Evolutionary conservation across 2,888 invertebrate genomes (phyloP).

Genomic region (Ophion slaviceki): DNA sequence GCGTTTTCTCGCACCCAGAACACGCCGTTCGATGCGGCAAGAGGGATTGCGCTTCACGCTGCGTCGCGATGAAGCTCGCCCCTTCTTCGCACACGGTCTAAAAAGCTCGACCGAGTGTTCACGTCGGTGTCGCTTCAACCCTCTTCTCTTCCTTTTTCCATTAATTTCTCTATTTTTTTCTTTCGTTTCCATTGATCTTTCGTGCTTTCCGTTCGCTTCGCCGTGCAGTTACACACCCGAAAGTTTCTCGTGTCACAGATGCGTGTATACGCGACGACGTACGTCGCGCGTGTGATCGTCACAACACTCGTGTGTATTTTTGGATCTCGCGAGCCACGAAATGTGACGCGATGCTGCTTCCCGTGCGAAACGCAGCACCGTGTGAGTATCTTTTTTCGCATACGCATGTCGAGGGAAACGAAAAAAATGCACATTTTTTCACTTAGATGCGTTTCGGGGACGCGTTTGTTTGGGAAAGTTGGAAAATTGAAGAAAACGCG

Average conservation of each 20-base stretch:
- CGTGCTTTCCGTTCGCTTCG: conserved; percentile 14
- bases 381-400: conserved; percentile 46
- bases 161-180: conserved; percentile 11
- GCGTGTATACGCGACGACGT: conserved; percentile 54
- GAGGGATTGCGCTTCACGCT: conserved; percentile 63
- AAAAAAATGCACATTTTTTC: background rate
- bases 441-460: background rate
- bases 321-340: conserved; percentile 40
- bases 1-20: conserved; percentile 52
- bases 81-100: conserved; percentile 45
- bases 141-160: conserved; percentile 10
- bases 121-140: conserved; percentile 6
- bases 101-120: conserved; percentile 56
- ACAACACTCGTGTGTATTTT: conserved; percentile 46
- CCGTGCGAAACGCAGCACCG: conserved; percentile 27
- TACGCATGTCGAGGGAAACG: background rate
- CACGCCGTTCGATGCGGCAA: conserved; percentile 64
- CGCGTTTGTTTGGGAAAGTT: background rate
- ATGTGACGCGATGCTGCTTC: conserved; percentile 50
- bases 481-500: conserved; percentile 2
- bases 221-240: background rate
- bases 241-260: conserved; percentile 37
- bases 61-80: conserved; percentile 60
- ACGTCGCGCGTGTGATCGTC: conserved; percentile 44
- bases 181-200: background rate